A percentile compares a stretch with the other conserved stretches of the same genome.
phyloP scores from a whole-genome alignment of 37 sponge, comb jelly and placozoan species.

The Cliona cf. orientalis region DNA sequence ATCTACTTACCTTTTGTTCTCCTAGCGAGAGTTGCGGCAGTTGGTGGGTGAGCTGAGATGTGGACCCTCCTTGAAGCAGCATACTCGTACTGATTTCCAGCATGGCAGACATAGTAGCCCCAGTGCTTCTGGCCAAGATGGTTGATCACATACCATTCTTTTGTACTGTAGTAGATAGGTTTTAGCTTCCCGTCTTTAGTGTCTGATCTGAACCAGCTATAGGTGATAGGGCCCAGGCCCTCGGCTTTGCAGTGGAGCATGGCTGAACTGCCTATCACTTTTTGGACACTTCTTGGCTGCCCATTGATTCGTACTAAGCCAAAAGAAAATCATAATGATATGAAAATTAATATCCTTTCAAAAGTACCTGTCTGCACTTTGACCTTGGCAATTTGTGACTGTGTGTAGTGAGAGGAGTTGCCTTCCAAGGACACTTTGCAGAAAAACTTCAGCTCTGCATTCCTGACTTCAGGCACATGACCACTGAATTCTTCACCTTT shows the following conservation, averaged over 20 bases:
- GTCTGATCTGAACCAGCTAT: conserved; percentile 37
- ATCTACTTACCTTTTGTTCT: too few species aligned
- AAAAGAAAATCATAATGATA: too few species aligned
- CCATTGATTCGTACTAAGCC: conserved; percentile 41
- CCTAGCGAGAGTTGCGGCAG: neutral
- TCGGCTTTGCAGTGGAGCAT: conserved; percentile 22
- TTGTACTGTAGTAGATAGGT: neutral
- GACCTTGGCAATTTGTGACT: neutral
- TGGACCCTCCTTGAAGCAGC: too few species aligned
- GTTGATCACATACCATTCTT: conserved; percentile 1
- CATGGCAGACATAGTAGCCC: conserved; percentile 58
- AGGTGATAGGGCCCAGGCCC: conserved; percentile 9
- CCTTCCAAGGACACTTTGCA: neutral
- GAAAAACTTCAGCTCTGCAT: too few species aligned
- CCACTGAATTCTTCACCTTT: too few species aligned
- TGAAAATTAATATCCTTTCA: neutral
- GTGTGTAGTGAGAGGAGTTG: neutral
- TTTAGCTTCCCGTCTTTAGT: conserved; percentile 12
- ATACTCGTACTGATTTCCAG: neutral
- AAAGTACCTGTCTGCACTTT: neutral
- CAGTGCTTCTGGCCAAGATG: neutral
- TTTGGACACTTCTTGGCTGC: conserved; percentile 15
- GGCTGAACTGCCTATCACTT: neutral
- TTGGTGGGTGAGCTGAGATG: too few species aligned
- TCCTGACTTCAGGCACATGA: too few species aligned